Base-by-base conservation (phyloP, 2,888 invertebrate species). In the Marasmarcha lunaedactyla region DNA sequence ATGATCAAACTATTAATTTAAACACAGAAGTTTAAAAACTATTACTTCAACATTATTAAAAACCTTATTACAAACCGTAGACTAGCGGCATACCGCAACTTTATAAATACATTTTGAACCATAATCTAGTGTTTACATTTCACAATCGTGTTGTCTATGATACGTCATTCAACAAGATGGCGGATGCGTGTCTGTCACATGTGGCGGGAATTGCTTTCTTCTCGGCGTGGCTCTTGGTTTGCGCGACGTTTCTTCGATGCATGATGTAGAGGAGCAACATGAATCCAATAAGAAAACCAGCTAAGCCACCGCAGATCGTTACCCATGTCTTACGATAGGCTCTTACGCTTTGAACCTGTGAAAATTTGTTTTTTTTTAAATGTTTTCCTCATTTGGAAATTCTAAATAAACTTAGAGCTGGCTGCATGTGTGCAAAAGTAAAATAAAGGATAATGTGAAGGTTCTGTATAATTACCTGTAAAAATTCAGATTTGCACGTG, bases 241-340 rank as follows among this genome's bases (percentile, higher is more conserved):
- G 72, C 3, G 72, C 62, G 10, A 83, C 84, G 50, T 85, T 85
- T 49, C 74, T 67, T 13, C 79, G 62, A 42, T 85, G 85, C 72
- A 84, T 74, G 35, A 74, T 46, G 52, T 74, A 84, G n/a, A 85
- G 60, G 1, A 84, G 57, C 20, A 83, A 52, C 7, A 84, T 77
- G 53, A 84, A 84, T 6, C 71, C 71, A 1, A 84, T 59, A 1
- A 84, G 66, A 47, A 84, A 84, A 0, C 79, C 84, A 0, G 69
- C 72, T 4, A 85, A 59, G 1, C 83, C 72, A 0, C 81, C 74
- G 27, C 71, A 65, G 35, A 85, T 68, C 1, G 78, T 79, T 33
- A 83, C 49, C 84, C 84, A 84, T 0, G 84, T 84, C 14, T 71
- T 66, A 1, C 78, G 68, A 0, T 68, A 57, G 1, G 70, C 47